Conservation (phyloP, 2,888 invertebrate species). For the Amiota mariae region DNA sequence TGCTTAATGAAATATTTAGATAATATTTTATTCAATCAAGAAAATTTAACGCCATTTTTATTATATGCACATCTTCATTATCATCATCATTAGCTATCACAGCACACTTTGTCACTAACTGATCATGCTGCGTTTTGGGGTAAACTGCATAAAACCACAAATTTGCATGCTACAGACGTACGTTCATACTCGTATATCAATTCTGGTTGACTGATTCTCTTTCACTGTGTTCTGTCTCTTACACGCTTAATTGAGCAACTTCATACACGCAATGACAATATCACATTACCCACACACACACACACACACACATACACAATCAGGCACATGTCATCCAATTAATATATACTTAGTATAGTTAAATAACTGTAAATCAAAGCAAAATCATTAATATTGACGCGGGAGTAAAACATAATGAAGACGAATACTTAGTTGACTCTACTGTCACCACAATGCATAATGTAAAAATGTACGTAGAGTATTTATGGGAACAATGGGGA, state of each 20-base stretch:
- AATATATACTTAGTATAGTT: slow-evolving; percentile 36
- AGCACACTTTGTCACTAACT: slow-evolving; percentile 63
- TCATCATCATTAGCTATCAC: slow-evolving; percentile 25
- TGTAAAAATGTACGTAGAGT: too few species aligned
- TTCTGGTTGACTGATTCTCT: not conserved
- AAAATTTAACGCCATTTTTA: too few species aligned
- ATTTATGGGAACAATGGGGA: too few species aligned
- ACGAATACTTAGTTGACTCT: slow-evolving; percentile 22
- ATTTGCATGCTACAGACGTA: not conserved
- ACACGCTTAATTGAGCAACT: not conserved
- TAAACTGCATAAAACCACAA: slow-evolving; percentile 1
- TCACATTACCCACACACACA: slow-evolving; percentile 18
- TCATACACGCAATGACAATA: slow-evolving; percentile 23
- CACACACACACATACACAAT: not conserved
- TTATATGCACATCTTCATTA: too few species aligned
- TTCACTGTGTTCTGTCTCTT: not conserved
- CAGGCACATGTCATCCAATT: slow-evolving; percentile 10
- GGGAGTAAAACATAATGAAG: slow-evolving; percentile 36
- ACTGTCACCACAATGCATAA: too few species aligned
- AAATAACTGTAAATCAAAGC: slow-evolving; percentile 29
- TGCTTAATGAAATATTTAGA: too few species aligned
- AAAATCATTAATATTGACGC: slow-evolving; percentile 46
- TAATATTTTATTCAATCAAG: too few species aligned
- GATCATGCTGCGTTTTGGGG: slow-evolving; percentile 48
- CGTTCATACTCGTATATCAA: not conserved